A percentile compares a stretch with the other conserved stretches of the same genome.
Conservation (phyloP, 2,888 invertebrate genomes). For the Orthonevra nobilis region DNA sequence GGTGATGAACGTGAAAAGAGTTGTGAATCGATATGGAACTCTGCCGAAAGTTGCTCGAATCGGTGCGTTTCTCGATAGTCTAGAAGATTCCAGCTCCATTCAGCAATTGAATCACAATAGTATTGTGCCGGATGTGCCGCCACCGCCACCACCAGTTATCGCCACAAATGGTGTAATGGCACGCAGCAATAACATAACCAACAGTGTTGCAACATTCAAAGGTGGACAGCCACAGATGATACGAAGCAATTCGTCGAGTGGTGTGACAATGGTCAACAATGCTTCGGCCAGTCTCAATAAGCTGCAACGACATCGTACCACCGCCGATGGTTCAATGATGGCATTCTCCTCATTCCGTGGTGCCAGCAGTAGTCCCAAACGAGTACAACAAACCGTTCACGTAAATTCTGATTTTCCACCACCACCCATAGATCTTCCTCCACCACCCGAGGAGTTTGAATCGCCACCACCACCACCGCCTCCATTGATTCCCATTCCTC, state of each 20-base stretch:
- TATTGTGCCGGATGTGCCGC: slow-evolving; percentile 67
- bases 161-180: slow-evolving; percentile 60
- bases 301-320: slow-evolving; percentile 82
- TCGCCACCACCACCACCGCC: slow-evolving; percentile 73
- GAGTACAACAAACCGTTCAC: slow-evolving; percentile 86
- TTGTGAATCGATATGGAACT: slow-evolving; percentile 97
- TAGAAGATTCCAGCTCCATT: slow-evolving; percentile 85
- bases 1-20: slow-evolving; percentile 96
- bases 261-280: slow-evolving; percentile 85
- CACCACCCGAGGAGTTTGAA: slow-evolving; percentile 86
- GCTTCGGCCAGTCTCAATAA: slow-evolving; percentile 83
- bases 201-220: slow-evolving; percentile 72
- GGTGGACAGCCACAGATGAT: slow-evolving; percentile 91
- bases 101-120: slow-evolving; percentile 59
- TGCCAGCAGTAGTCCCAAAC: slow-evolving; percentile 86
- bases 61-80: slow-evolving; percentile 96
- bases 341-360: slow-evolving; percentile 82
- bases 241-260: slow-evolving; percentile 92
- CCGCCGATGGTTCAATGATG: slow-evolving; percentile 81
- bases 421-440: slow-evolving; percentile 89
- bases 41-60: slow-evolving; percentile 97
- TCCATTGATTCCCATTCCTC: slow-evolving; percentile 73
- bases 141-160: slow-evolving; percentile 67
- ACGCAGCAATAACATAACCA: slow-evolving; percentile 67
- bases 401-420: slow-evolving; percentile 94